Evolutionary conservation across 2,888 invertebrate species (phyloP), one percentile per base, ranked within the genome.

Genomic region (Colostygia pectinataria): DNA sequence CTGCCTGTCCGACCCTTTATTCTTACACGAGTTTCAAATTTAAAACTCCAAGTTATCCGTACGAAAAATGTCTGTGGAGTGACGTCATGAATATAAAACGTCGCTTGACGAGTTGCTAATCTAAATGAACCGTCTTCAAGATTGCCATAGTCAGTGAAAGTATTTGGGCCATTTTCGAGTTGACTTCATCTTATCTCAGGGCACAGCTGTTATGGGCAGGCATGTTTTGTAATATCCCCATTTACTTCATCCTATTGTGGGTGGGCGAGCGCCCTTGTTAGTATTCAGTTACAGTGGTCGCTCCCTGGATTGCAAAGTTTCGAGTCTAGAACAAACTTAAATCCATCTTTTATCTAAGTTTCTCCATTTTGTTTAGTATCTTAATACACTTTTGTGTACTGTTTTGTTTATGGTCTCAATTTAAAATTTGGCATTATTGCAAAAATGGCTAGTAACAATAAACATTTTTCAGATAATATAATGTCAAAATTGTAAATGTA

Each of bases 11-110:
- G 10, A 43, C 5, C 23, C 31, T 18, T 27, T 32, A 24, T 38
- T 38, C 13, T 5, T 15, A 67, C 69, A 65, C 66, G 61, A 66
- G 66, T 66, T 70, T 64, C 59, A 50, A 61, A 65, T 69, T 44
- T 24, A 37, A 42, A 23, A 31, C 65, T 31, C 57, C 55, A 60
- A 56, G 68, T 64, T 55, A 68, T 63, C 44, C 46, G 47, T 58
- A 57, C 56, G 57, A 67, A 66, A 70, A 67, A 65, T 74, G 63
- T 56, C 60, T 55, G 57, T 45, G 53, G 59, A 57, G 61, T 59
- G 64, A 65, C 59, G 63, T 66, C 72, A 79, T 77, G 78, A 77
- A 79, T 78, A 77, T 71, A 69, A 63, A 77, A 62, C 65, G 66
- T 51, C 56, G 57, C 53, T 65, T 69, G 66, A 70, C 63, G 38